phyloP scores from a whole-genome alignment of 2,113 vertebrate species.

The Mastomys coucha region DNA sequence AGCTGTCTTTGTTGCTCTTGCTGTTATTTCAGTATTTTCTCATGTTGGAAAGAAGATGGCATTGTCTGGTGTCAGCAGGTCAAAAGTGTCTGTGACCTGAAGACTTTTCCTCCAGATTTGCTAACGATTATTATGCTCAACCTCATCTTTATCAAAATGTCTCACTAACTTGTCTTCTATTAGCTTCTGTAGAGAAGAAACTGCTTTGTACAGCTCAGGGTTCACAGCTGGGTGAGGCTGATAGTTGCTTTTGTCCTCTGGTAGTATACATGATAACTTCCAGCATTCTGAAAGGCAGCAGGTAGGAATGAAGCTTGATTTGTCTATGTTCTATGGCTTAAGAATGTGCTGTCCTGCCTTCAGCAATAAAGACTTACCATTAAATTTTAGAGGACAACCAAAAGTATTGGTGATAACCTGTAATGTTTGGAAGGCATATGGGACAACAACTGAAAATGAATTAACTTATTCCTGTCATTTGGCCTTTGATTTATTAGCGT shows the following conservation, averaged over 20 bases:
- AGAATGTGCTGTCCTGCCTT: not conserved
- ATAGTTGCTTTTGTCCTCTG: not conserved
- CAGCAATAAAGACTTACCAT: not conserved
- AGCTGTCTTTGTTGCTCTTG: not conserved
- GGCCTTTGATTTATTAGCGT: not conserved
- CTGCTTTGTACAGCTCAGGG: not conserved
- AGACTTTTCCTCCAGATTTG: not conserved
- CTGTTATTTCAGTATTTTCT: not conserved
- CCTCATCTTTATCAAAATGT: not conserved
- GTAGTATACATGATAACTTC: not conserved
- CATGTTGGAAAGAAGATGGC: not conserved
- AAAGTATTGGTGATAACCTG: not conserved
- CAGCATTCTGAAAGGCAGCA: not conserved
- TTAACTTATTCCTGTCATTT: not conserved
- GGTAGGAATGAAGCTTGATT: not conserved
- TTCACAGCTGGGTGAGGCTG: not conserved
- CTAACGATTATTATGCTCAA: not conserved
- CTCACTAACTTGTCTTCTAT: not conserved
- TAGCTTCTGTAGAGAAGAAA: not conserved
- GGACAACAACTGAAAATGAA: not conserved
- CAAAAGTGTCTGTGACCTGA: not conserved
- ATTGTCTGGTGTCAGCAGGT: not conserved
- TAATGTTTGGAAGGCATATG: not conserved
- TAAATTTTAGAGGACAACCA: not conserved
- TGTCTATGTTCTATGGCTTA: not conserved